Evolutionary conservation across 1,140 invertebrate species (phyloP), one percentile per base, ranked within the genome.

Genomic region (Plodia interpunctella): DNA sequence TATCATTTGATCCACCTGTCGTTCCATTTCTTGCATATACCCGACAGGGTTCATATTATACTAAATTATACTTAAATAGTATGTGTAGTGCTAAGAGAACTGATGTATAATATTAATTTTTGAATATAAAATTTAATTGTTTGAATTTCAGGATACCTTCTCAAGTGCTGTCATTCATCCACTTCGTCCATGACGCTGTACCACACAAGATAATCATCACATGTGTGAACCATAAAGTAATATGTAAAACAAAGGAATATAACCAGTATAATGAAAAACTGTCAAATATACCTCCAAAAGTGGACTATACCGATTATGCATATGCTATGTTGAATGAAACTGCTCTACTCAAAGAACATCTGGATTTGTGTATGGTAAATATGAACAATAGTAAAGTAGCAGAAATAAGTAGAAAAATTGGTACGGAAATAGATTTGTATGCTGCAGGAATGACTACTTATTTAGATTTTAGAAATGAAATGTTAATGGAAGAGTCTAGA

Each of bases 201-300:
- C 80, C 83, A 35, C 49, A 68, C 20, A 73, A 65, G 62, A 67
- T 87, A 20, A 59, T 88, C n/a, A 68, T 65, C 8, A 83, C 80
- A n/a, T 68, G 77, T 15, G 57, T 63, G 17, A 60, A 66, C 18
- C 65, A 72, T 21, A 75, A 62, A 66, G 62, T 83, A 21, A 71
- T 59, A 28, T 60, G 66, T 1, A 73, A 68, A 59, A 44, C 11
- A 11, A 54, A 67, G 9, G 54, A 67, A 10, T 52, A 72, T 13
- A 44, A 54, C 0, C 38, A 62, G 25, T 76, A 72, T 21, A 77
- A 73, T 55, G 74, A 75, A 62, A 57, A 64, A 55, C 18, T 55
- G 8, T 19, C 5, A 6, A 57, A 21, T 28, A 49, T 52, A 52
- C n/a, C 49, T 49, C 28, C 18, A 44, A 56, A 30, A 28, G 57